These are phyloP conservation scores for Atractosteus spatula DNA, from an alignment of 2,113 vertebrate genomes.

Conservation along the genomic window DNA sequence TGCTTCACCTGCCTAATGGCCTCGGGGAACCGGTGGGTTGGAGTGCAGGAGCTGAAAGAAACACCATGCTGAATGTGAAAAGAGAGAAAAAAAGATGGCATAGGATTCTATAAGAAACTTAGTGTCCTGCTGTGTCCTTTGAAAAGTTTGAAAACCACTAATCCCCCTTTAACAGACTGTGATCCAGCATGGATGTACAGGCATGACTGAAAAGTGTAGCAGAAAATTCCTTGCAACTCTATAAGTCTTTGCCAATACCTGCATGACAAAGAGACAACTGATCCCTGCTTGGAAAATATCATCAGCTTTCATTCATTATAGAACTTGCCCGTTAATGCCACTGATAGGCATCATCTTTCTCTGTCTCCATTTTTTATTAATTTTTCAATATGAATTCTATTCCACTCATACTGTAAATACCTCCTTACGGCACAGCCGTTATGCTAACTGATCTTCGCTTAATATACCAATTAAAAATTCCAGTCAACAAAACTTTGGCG, in stretches of 20 bases:
- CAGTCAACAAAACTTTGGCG: conserved; percentile 33
- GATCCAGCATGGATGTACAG: too few species aligned
- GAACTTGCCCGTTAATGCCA: too few species aligned
- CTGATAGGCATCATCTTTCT: too few species aligned
- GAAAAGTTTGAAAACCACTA: too few species aligned
- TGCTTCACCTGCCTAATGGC: not conserved
- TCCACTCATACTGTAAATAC: conserved; percentile 9
- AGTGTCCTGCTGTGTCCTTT: too few species aligned
- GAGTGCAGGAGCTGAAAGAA: not conserved
- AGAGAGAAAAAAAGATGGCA: not conserved
- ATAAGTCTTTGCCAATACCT: too few species aligned
- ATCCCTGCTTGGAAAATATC: too few species aligned
- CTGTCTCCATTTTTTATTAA: not conserved
- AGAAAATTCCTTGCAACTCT: too few species aligned
- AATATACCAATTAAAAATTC: conserved; percentile 31
- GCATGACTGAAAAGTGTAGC: too few species aligned
- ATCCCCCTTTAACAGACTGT: too few species aligned
- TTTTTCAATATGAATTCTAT: conserved; percentile 5
- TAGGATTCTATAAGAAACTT: not conserved
- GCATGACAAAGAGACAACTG: too few species aligned
- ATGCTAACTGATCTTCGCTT: conserved; percentile 12
- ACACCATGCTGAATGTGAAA: not conserved
- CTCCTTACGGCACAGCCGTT: conserved; percentile 9
- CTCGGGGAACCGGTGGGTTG: not conserved
- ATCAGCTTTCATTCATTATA: too few species aligned